Conservation (phyloP, 2,797 vertebrate genomes). For the Bovichtus variegatus region DNA sequence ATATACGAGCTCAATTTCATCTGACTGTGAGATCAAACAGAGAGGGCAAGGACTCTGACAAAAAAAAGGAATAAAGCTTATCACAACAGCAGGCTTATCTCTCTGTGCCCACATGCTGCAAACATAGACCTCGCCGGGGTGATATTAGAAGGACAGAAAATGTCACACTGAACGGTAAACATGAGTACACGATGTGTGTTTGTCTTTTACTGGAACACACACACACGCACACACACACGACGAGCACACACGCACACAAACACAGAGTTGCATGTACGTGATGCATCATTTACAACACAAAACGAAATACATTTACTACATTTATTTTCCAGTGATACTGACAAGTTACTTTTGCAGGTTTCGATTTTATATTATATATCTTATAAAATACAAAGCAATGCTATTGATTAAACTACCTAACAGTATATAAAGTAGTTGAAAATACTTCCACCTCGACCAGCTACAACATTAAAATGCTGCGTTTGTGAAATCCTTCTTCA, state of each 20-base stretch:
- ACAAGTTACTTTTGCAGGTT: background rate
- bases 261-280: background rate
- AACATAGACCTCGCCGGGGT: background rate
- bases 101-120: constrained; percentile 27
- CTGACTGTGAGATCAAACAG: constrained; percentile 51
- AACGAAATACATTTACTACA: background rate
- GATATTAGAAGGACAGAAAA: constrained; percentile 48
- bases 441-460: background rate
- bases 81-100: constrained; percentile 50
- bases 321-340: background rate
- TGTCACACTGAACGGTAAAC: constrained; percentile 14
- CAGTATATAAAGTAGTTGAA: background rate
- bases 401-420: background rate
- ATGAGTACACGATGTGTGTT: background rate
- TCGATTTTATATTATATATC: background rate
- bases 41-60: background rate
- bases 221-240: background rate
- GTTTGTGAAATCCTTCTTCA: no score
- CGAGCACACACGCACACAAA: background rate
- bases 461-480: no score
- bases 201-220: background rate
- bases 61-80: constrained; percentile 31
- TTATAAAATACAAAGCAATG: background rate
- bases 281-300: background rate
- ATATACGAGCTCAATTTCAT: constrained; percentile 30